Percentiles rank a stretch among this genome's conserved stretches.
phyloP scores from a whole-genome alignment of 2,113 vertebrate species.

The Delphinapterus leucas region DNA sequence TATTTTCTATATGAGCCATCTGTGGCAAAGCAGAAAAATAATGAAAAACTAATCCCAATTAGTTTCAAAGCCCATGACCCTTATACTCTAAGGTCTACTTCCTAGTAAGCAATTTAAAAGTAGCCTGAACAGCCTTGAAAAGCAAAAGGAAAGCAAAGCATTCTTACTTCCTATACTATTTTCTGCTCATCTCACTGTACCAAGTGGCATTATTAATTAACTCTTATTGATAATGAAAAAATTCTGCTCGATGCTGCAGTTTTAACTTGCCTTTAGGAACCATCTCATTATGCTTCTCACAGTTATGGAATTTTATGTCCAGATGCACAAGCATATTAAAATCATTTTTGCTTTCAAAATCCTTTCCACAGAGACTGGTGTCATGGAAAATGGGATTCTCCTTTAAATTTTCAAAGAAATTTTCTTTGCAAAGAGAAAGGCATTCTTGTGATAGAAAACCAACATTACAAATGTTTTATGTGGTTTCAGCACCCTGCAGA shows the following conservation, averaged over 20 bases:
- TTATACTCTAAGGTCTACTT: background rate
- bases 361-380: background rate
- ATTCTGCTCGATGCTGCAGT: background rate
- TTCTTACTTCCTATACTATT: background rate
- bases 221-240: constrained; percentile 17
- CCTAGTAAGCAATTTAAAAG: constrained; percentile 33
- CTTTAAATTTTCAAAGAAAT: constrained; percentile 15
- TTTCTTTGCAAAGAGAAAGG: background rate
- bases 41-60: background rate
- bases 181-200: background rate
- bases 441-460: background rate
- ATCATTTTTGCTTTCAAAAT: constrained; percentile 41
- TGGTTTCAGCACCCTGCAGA: background rate
- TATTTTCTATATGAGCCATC: background rate
- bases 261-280: constrained; percentile 28
- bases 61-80: background rate
- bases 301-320: background rate
- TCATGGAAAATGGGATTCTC: background rate
- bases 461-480: background rate
- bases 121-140: background rate
- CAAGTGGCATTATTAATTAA: constrained; percentile 50
- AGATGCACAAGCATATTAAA: background rate
- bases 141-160: background rate
- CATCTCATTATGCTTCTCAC: constrained; percentile 22
- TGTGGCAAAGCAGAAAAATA: background rate